Evolutionary conservation across 2,113 vertebrate species (phyloP).

Genomic region (Scolopax mira): DNA sequence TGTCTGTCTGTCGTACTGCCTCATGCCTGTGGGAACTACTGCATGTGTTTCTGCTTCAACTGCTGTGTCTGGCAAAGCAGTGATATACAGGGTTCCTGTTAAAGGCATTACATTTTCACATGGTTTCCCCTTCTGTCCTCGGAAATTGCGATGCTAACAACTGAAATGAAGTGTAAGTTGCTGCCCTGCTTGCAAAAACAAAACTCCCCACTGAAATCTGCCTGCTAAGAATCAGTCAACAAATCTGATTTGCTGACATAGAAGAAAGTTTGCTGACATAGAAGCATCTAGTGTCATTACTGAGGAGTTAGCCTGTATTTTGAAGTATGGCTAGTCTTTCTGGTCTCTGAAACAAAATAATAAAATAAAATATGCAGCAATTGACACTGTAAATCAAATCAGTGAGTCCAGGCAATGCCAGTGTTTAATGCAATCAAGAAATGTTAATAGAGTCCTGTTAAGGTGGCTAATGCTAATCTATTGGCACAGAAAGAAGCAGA

Average conservation of each 20-base stretch:
- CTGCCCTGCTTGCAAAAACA: not conserved
- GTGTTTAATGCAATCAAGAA: slow-evolving; percentile 40
- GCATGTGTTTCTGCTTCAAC: not conserved
- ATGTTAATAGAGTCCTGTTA: slow-evolving; percentile 38
- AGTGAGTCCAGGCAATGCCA: not conserved
- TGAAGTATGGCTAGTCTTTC: not conserved
- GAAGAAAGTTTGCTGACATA: not conserved
- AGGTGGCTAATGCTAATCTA: not conserved
- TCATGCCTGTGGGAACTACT: not conserved
- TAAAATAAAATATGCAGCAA: not conserved
- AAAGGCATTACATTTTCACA: not conserved
- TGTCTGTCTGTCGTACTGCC: not conserved
- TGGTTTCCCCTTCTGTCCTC: not conserved
- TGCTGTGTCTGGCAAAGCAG: not conserved
- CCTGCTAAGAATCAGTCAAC: not conserved
- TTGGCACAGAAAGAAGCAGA: not conserved
- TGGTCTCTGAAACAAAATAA: not conserved
- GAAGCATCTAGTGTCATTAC: not conserved
- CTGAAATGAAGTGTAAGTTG: not conserved
- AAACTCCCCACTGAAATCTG: not conserved
- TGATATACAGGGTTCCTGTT: not conserved
- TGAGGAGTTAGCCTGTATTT: not conserved
- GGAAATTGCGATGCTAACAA: not conserved
- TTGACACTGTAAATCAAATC: slow-evolving; percentile 16
- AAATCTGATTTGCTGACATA: not conserved